Percentiles rank a stretch among this genome's conserved stretches.
Evolutionary conservation across 2,888 invertebrate genomes (phyloP).

Genomic region (Mesorhabditis belari): DNA sequence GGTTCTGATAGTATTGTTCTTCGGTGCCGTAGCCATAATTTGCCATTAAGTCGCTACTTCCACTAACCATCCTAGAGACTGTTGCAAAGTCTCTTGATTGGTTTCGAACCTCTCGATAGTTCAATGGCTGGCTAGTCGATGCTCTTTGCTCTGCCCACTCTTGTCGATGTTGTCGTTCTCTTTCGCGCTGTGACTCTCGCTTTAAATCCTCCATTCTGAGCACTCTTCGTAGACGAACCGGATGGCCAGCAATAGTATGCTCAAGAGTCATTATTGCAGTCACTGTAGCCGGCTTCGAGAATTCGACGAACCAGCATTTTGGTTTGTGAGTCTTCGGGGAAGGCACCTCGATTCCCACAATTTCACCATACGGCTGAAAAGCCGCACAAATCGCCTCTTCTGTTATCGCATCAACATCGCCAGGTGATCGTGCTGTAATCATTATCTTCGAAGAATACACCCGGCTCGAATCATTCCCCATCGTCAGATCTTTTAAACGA

Average conservation of each 20-base stretch:
- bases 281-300: neutral
- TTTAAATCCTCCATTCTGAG: neutral
- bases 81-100: neutral
- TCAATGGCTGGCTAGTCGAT: neutral
- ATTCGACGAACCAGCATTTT: neutral
- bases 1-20: neutral
- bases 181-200: neutral
- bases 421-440: neutral
- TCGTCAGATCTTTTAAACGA: neutral
- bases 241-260: neutral
- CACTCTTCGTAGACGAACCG: neutral
- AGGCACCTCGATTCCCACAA: neutral
- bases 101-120: neutral
- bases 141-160: neutral
- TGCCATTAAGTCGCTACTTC: neutral
- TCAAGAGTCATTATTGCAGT: neutral
- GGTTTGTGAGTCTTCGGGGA: neutral
- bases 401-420: neutral
- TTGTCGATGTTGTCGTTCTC: neutral
- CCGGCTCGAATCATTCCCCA: neutral
- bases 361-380: neutral
- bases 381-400: neutral
- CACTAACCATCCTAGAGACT: neutral
- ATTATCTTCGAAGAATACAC: neutral
- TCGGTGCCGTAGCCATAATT: neutral